Base-by-base conservation (phyloP, 2,888 invertebrate genomes). In the Ptycholaimellus sp. region DNA sequence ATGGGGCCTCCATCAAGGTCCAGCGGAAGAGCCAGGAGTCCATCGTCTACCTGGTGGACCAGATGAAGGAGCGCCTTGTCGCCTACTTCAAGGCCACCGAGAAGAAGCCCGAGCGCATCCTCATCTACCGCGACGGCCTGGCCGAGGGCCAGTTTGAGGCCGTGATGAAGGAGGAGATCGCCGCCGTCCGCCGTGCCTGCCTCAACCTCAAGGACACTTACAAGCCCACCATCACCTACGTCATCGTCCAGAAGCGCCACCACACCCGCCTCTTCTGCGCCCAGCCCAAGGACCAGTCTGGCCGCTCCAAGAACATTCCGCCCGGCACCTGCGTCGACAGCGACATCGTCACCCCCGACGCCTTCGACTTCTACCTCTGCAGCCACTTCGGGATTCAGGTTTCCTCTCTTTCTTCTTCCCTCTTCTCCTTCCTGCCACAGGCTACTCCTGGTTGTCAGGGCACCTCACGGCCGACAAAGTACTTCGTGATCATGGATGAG, bases 1-100 rank as follows among this genome's bases (percentile, higher is more conserved):
- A 59, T 45, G 54, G 54, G 20, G 72, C 78, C 46, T 70, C 72
- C 43, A 70, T 77, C 49, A 70, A 76, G 42, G 63, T 82, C 13
- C 83, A 85, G 56, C 66, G 69, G 2, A 71, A 50, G 40, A 44
- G 49, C 38, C 48, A 49, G 18, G 53, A 52, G 37, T 46, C 46
- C 29, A 49, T 54, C 7, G 50, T 50, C 37, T 49, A 54, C 40
- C 41, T 54, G 42, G 33, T 47, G 17, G 53, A 53, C 36, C 51
- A 49, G 11, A 45, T 54, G 28, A 43, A 48, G 19, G 50, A 50
- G 38, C 41, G 51, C 16, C 46, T 54, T 31, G 45, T 48, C 19
- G 40, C 45, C 18, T 49, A 51, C 47, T 48, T 45, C 40, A 41
- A 45, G 33, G 30, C 11, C 4, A 39, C 38, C 3, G 31, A 38